Evolutionary conservation across 2,797 vertebrate genomes (phyloP), one percentile per base, ranked within the genome.

Genomic region (Propithecus deckenii): DNA sequence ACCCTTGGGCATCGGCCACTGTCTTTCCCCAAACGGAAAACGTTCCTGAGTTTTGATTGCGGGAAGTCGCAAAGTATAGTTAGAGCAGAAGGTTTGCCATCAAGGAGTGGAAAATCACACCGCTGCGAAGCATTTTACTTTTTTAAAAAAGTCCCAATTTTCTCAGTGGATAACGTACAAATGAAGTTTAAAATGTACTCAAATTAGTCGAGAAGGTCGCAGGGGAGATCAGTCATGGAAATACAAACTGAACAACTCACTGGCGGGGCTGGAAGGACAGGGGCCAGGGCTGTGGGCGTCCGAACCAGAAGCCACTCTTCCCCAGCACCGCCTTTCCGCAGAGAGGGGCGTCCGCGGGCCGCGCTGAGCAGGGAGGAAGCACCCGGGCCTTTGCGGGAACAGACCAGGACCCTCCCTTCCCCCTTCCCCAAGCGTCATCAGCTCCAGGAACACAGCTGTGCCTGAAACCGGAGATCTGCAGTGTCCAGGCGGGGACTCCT

Each of bases 341-440:
- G 0, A 25, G 25, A 79, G 23, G n/a, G n/a, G 8, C 4, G 0
- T 2, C 1, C 2, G 9, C 7, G 4, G 3, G n/a, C 28, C 5
- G 55, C 10, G 0, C 12, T 25, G 5, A 41, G 41, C 4, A 0
- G 0, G 41, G 32, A 80, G 63, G 63, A 17, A 22, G 59, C 7
- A 0, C n/a, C 3, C 0, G 23, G 32, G 28, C 18, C 30, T 57
- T 59, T 8, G 25, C 52, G 22, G 1, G 20, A 57, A 13, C 17
- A 2, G 12, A 63, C 7, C 9, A 38, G 65, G 55, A 41, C 1
- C 4, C 25, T 65, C 3, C 48, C 55, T 32, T 18, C 10, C 43
- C 14, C 43, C n/a, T 32, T 6, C 35, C 17, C 5, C 4, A 11
- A 48, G 35, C 2, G 14, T 4, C 48, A 71, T 67, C 25, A 52